Base-by-base conservation (phyloP, 1,140 invertebrate genomes). In the Drosophila kurseongensis region DNA sequence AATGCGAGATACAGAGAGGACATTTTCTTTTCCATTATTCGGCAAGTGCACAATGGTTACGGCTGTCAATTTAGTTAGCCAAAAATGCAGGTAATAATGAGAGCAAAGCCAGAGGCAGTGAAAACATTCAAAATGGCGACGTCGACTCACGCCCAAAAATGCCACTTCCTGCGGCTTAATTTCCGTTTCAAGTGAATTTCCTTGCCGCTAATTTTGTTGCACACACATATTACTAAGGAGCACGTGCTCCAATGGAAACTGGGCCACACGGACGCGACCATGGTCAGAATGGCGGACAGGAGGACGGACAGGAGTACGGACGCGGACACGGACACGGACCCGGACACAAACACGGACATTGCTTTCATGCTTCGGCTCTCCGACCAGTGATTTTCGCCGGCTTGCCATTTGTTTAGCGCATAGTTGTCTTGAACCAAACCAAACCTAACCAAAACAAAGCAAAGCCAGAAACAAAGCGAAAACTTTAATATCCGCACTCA, bases 131-230 rank as follows among this genome's bases (percentile, higher is more conserved):
- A 75, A 67, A 72, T 61, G 66, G 40, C 57, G 50, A 68, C 51
- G 56, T 14, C 18, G 56, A 57, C 58, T 40, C 65, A 71, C 48
- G 62, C 54, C 77, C 67, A 57, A 63, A 85, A 84, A 84, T 79
- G 71, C 83, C 75, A 77, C 79, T 79, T 86, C 67, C 84, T 73
- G 83, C 63, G 75, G 81, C 84, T 88, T 86, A 86, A 86, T 86
- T 88, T 86, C 82, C 83, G 83, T 77, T 88, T 88, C 83, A 76
- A 86, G 80, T 88, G 84, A 86, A 88, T 79, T 86, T 82, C 78
- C 76, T 83, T 83, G 83, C 72, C 65, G 84, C 79, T 88, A 88
- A 86, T 89, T 86, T 77, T 51, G 83, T 79, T 86, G 83, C 74
- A 65, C 67, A 72, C 41, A 69, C 80, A 74, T 52, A 78, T 27